Conservation (phyloP, 2,888 invertebrate genomes). For the Cosmia trapezina region DNA sequence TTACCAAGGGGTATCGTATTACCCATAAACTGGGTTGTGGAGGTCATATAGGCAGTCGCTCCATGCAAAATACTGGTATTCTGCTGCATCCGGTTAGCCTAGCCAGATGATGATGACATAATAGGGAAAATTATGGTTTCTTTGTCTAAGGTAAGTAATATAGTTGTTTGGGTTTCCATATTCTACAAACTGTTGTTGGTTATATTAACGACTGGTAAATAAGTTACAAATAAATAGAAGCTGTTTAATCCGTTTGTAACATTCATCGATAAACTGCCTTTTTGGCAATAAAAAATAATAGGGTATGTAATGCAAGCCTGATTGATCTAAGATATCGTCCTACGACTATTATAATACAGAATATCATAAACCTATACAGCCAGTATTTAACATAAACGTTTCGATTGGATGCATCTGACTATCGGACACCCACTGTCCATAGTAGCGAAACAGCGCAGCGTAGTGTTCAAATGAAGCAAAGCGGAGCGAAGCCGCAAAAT, state of each 20-base stretch:
- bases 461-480: background rate
- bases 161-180: background rate
- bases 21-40: too few relatives aligned
- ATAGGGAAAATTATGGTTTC: conserved; percentile 11
- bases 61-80: too few relatives aligned
- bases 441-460: background rate
- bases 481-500: background rate
- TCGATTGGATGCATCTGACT: background rate
- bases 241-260: background rate
- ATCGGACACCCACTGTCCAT: background rate
- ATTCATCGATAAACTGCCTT: background rate
- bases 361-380: background rate
- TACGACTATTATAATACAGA: background rate
- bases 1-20: too few relatives aligned
- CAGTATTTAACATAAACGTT: background rate
- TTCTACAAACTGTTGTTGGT: background rate
- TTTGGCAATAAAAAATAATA: background rate
- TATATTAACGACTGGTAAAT: too few relatives aligned
- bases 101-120: too few relatives aligned
- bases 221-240: background rate
- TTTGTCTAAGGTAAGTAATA: background rate
- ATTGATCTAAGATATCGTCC: background rate
- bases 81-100: too few relatives aligned
- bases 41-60: too few relatives aligned
- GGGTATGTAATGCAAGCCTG: background rate